Base-by-base conservation (phyloP, 1,140 invertebrate species). In the Hormaphis cornu region DNA sequence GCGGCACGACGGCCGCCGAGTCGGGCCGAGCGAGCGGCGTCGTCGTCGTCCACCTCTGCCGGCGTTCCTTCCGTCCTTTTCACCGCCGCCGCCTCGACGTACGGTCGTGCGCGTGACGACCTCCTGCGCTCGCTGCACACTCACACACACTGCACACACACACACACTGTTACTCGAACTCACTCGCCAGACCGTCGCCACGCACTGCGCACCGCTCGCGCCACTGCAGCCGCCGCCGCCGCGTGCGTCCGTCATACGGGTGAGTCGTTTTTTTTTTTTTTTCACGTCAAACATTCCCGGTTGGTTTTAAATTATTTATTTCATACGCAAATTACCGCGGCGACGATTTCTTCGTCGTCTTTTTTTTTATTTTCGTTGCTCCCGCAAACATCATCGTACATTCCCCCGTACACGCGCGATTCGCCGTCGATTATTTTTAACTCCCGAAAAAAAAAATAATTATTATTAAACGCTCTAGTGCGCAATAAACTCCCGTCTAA, bases 1-100 rank as follows among this genome's bases (percentile, higher is more conserved):
- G 59, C 59, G 42, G 18, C 42, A 40, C 59, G 59, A 63, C 59
- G 59, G 42, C 8, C 26, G 26, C 42, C 59, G 59, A 63, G 6
- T 46, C 40, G 28, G 26, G 24, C 59, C 59, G 59, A 63, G 9
- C 40, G 59, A 48, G 22, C 59, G 59, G 26, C 26, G 59, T n/a
- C 42, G 42, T n/a, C 42, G 28, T 46, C 59, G 16, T 30, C 59
- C 42, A 28, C 59, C 37, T 30, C 59, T 26, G 44, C 59, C 37
- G 59, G 26, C 42, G 59, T n/a, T 30, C 42, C 0, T 14, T 14
- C 24, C 42, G 26, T 63, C 59, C 59, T 63, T 63, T 63, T 63
- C 59, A 14, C 42, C 59, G 59, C 26, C 59, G 28, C 40, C 59
- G 59, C 18, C 42, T 33, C 24, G 37, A 30, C 42, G 42, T 26